Base-by-base conservation (phyloP, 1,140 invertebrate genomes). In the Lysiphlebus fabarum region DNA sequence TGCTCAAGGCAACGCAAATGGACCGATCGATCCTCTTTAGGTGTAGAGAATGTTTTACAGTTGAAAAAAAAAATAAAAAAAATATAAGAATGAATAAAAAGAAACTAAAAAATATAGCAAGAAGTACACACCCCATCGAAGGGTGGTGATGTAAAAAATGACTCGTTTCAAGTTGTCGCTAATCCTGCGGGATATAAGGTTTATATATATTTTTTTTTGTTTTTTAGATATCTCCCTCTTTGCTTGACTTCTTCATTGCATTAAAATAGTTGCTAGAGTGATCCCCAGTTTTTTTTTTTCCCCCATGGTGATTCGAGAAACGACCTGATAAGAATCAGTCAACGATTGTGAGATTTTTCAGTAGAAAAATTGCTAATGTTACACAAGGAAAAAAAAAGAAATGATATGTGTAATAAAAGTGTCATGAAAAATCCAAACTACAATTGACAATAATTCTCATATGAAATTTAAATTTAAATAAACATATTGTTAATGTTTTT, bases 261-360 rank as follows among this genome's bases (percentile, higher is more conserved):
- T 73, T 73, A 73, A 70, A 68, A 71, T 71, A 72, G 65, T 65
- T 61, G 58, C 54, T 5, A 58, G 67, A 69, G 73, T 74, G 70
- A 73, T 72, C 70, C 71, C 53, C 38, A 11, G 51, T 62, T 65
- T 70, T 72, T 70, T 65, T 74, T 73, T 68, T 65, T n/a, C n/a
- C 17, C 17, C 17, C 68, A 66, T 26, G 69, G 70, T 71, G 65
- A 65, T 73, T 65, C 69, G 69, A 73, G 67, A 62, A 74, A 73
- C 69, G 70, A 70, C 57, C 70, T 66, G 72, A 74, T 74, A 74
- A 73, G 72, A 71, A 68, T 55, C 62, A 55, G 49, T 45, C 65
- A 63, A 70, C 17, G 17, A 2, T 26, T 26, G 17, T 4, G 17
- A 26, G 17, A 26, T 26, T 26, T 26, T 26, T 26, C 2, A 26